Evolutionary conservation across 2,113 vertebrate genomes (phyloP), one percentile per base, ranked within the genome.

Genomic region (Sorex araneus): DNA sequence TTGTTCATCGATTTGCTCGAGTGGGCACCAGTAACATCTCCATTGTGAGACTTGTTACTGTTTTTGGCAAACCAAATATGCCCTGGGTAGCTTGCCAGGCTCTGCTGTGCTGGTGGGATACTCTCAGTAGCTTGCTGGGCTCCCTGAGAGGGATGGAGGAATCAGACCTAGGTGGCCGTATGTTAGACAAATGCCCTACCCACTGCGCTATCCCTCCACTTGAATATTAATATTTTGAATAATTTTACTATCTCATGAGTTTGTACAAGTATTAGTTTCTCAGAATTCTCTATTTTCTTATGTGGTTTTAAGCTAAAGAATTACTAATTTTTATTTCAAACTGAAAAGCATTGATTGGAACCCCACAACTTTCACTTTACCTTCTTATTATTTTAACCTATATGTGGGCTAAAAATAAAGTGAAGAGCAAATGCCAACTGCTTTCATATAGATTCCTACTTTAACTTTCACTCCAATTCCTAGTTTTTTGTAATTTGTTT

Each of bases 261-360:
- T 83, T 86, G 89, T 74, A 13, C 76, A 83, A 79, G 2, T 27
- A 21, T 71, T 66, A 25, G 76, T 75, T 92, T 73, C 19, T 78
- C 74, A 63, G 1, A 50, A 74, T 57, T 92, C 69, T 19, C 64
- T 73, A 87, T 91, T 81, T 78, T 64, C 32, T 67, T 89, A 50
- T 50, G 47, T 63, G 71, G 28, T 77, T 87, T 28, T 54, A 80
- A 94, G 23, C 9, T 67, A 40, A 0, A 67, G 50, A 90, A 73
- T 63, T 30, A 87, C 21, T 67, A 73, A 80, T 87, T 90, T 94
- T 84, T 16, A 87, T 78, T 16, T 4, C 57, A 75, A 60, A 11
- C 6, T 71, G 74, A 78, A 84, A n/a, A 81, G 40, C 3, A 75
- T 40, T 89, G 90, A 82, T 43, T 87, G 25, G 18, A 78, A 34